phyloP scores from a whole-genome alignment of 2,888 invertebrate species.

The Miltochrista miniata region DNA sequence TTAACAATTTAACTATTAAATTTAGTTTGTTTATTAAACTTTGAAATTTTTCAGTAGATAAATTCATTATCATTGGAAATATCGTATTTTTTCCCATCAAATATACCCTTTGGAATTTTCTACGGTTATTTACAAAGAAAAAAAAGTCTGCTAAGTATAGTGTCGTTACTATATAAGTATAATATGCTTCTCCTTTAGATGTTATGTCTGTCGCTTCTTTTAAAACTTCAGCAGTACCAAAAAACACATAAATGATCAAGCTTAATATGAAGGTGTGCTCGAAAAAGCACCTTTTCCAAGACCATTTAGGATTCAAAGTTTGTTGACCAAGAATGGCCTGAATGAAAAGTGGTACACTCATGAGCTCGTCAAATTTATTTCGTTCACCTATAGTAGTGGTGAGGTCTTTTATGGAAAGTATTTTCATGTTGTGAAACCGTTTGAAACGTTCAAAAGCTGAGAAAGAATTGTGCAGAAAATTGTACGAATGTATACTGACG shows the following conservation, averaged over 20 bases:
- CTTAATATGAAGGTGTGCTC: conserved; percentile 41
- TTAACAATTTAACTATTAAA: conserved; percentile 37
- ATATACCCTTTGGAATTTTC: conserved; percentile 48
- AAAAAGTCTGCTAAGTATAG: conserved; percentile 47
- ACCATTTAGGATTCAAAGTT: conserved; percentile 61
- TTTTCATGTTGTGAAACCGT: conserved; percentile 42
- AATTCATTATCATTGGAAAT: conserved; percentile 39
- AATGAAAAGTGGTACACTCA: conserved; percentile 40
- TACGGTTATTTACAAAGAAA: conserved; percentile 43
- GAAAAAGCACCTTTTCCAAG: conserved; percentile 42
- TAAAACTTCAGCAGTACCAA: conserved; percentile 56
- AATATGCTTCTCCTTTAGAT: conserved; percentile 53
- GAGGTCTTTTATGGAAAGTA: conserved; percentile 40
- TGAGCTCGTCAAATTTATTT: conserved; percentile 52
- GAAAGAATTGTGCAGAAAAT: conserved; percentile 14
- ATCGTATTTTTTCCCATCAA: conserved; percentile 49
- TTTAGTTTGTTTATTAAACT: conserved; percentile 38
- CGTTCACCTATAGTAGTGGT: conserved; percentile 51
- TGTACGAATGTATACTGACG: conserved; percentile 26
- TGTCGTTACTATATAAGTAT: conserved; percentile 48
- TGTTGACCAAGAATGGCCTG: conserved; percentile 59
- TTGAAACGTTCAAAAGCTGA: conserved; percentile 14
- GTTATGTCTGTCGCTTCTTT: conserved; percentile 40
- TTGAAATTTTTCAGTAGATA: conserved; percentile 27
- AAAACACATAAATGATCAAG: conserved; percentile 51